Evolutionary conservation across 1,140 invertebrate genomes (phyloP).

Genomic region (Habropoda laboriosa): DNA sequence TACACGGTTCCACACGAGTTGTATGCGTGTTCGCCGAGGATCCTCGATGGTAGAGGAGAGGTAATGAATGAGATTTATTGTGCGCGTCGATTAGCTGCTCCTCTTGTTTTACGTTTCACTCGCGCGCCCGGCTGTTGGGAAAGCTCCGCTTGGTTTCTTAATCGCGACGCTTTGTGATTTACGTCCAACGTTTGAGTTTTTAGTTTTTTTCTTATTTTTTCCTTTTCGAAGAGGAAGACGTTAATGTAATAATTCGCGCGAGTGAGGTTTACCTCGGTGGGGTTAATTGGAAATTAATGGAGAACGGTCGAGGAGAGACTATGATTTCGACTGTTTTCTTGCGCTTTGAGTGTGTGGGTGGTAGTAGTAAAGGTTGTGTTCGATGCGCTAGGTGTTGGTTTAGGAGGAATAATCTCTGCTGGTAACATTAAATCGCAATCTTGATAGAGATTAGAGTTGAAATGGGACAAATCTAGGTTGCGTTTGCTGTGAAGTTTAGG

Average conservation of each 20-base stretch:
- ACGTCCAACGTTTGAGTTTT: background rate
- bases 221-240: background rate
- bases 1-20: too few species aligned
- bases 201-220: background rate
- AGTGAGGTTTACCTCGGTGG: background rate
- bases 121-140: conserved; percentile 14
- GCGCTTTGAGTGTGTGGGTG: too few species aligned
- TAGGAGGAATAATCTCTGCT: too few species aligned
- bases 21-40: background rate
- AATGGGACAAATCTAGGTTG: too few species aligned
- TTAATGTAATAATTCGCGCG: background rate
- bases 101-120: conserved; percentile 36
- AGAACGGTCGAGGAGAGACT: background rate
- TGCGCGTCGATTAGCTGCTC: conserved; percentile 38
- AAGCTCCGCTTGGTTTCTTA: conserved; percentile 28
- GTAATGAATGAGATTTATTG: conserved; percentile 47
- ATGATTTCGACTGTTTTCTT: background rate
- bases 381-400: too few species aligned
- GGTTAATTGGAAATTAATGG: conserved; percentile 22
- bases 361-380: too few species aligned
- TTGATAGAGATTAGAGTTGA: too few species aligned
- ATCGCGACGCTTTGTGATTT: conserved; percentile 32
- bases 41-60: conserved; percentile 3
- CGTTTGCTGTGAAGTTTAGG: too few species aligned
- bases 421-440: too few species aligned